Evolutionary conservation across 1,140 invertebrate genomes (phyloP), one percentile per base, ranked within the genome.

Genomic region (Macrosteles quadrilineatus): DNA sequence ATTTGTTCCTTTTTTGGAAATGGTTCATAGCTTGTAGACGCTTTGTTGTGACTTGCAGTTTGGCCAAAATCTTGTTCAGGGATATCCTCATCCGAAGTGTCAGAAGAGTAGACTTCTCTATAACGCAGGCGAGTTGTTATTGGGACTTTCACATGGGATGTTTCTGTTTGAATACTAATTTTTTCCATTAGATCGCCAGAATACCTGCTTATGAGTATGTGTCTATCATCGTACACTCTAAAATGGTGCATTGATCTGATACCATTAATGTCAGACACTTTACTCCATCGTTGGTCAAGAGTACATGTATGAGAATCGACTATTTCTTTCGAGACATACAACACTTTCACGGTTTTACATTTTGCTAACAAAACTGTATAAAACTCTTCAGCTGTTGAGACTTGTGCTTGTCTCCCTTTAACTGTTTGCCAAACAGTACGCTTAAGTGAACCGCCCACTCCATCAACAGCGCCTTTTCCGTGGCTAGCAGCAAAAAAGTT

Each of bases 1-100:
- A 43, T 43, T 43, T n/a, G 40, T 43, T 43, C 40, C 40, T 43
- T 43, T 43, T 43, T 43, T 43, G 40, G n/a, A 43, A 43, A 43
- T 43, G 40, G 40, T 43, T 43, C 40, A 43, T 43, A n/a, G n/a
- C 40, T 43, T 43, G 40, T 43, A 11, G 40, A 43, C n/a, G 40
- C 40, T 43, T 43, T n/a, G 40, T 43, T 43, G 40, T 43, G 40
- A 43, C 40, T 43, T 43, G 40, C 40, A 11, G 40, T 43, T 43
- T 43, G 40, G 40, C 40, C n/a, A n/a, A 43, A 43, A 43, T 43
- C 40, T 43, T 43, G 40, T 43, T 43, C 40, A n/a, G 40, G 40
- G 40, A 43, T 43, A 43, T 43, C 40, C 40, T 43, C 40, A 43
- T 43, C 40, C n/a, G 40, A 43, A n/a, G 40, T 11, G 40, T 43